Base-by-base conservation (phyloP, 2,113 vertebrate species). In the Silurus meridionalis region DNA sequence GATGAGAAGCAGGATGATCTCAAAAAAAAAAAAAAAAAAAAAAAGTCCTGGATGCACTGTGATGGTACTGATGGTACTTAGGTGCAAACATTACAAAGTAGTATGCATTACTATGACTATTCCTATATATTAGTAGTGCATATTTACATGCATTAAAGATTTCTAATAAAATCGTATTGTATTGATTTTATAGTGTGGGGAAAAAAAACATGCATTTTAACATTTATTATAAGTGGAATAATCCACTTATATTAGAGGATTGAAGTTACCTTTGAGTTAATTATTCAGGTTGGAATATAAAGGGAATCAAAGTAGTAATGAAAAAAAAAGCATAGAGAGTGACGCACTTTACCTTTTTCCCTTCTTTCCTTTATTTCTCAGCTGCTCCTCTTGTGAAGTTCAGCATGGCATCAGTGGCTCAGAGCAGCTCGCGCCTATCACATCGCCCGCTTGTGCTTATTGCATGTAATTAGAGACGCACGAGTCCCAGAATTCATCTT, bases 281-380 rank as follows among this genome's bases (percentile, higher is more conserved):
- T 7, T 25, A 7, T 53, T 61, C 52, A 77, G 13, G 19, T 75
- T 66, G 46, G 25, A 80, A 80, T 61, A 46, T 80, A 37, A 37
- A 37, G 37, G 37, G 37, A 37, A 37, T 37, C 37, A 37, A 37
- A 37, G 37, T 37, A 37, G 1, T 2, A 37, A 37, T 37, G 37
- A 37, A 37, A 3, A 2, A 21, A 80, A 46, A 21, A 8, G 4
- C 11, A 60, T 8, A 55, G 11, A 69, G 19, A 55, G 5, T 55
- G 63, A 87, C 57, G 13, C 85, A 89, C 72, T 87, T 87, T 89
- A 87, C 86, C 88, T 87, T 89, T 61, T 80, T 8, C 5, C 28
- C 71, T 81, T 87, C 83, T 63, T 83, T 8, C 9, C 28, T 78
- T 81, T 87, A 85, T 63, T 83, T 80, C n/a, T 83, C 66, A 75